Percentiles rank a stretch among this genome's conserved stretches.
Conservation (phyloP, 1,140 invertebrate species). For the Heliconius eleuchia region DNA sequence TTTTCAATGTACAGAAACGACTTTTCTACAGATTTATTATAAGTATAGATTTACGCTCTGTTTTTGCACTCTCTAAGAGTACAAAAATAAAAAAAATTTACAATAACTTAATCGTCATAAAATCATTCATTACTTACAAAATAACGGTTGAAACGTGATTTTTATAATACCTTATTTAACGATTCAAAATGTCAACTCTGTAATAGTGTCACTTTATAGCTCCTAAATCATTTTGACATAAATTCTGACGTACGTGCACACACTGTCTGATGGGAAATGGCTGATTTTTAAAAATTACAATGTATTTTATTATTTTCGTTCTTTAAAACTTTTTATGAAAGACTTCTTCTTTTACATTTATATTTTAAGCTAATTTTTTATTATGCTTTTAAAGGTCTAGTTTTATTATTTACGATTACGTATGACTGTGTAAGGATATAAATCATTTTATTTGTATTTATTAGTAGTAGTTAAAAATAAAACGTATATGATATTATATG, state of each 20-base stretch:
- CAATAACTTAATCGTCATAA: slow-evolving; percentile 36
- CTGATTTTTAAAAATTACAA: slow-evolving; percentile 16
- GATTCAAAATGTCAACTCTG: slow-evolving; percentile 48
- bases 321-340: background rate
- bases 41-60: too few relatives aligned
- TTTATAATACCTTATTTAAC: slow-evolving; percentile 57
- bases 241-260: slow-evolving; percentile 35
- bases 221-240: slow-evolving; percentile 44
- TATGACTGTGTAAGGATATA: background rate
- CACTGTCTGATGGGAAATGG: slow-evolving; percentile 36
- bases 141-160: slow-evolving; percentile 54
- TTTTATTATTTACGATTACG: background rate
- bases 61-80: too few relatives aligned
- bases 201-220: slow-evolving; percentile 40
- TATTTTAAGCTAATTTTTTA: background rate
- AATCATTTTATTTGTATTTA: background rate
- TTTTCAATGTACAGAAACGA: too few relatives aligned
- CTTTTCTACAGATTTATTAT: too few relatives aligned
- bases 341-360: background rate
- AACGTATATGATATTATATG: too few relatives aligned
- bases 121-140: slow-evolving; percentile 47
- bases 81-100: background rate
- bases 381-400: background rate
- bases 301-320: slow-evolving; percentile 23
- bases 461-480: background rate